Percentiles rank a stretch among this genome's conserved stretches.
phyloP scores from a whole-genome alignment of 1,140 invertebrate species.

The Nautilus pompilius region DNA sequence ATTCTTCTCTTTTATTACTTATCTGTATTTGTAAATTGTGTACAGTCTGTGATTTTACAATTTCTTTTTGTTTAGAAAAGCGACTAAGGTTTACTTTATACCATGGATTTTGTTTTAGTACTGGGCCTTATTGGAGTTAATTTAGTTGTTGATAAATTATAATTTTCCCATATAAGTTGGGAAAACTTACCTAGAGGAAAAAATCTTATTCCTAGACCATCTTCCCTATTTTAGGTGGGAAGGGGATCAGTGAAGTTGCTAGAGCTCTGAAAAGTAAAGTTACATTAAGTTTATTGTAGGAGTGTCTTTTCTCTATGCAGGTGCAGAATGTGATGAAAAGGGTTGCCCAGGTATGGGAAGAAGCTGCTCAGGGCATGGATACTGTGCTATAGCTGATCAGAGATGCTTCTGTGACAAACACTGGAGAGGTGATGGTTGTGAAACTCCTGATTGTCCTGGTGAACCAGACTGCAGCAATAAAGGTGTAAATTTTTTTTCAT shows the following conservation, averaged over 20 bases:
- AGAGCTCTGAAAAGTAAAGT: too few relatives aligned
- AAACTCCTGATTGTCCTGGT: conserved; percentile 33
- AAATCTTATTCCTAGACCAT: too few relatives aligned
- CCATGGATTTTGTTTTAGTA: too few relatives aligned
- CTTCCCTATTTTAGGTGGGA: too few relatives aligned
- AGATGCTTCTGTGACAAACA: conserved; percentile 31
- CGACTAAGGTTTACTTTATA: too few relatives aligned
- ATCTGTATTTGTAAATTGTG: neutral
- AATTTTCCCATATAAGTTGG: too few relatives aligned
- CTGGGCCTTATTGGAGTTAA: too few relatives aligned
- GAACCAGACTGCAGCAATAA: conserved; percentile 29
- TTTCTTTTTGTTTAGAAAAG: too few relatives aligned
- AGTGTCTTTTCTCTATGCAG: conserved; percentile 19
- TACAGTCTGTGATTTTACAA: too few relatives aligned
- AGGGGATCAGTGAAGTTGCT: neutral
- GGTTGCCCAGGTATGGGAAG: conserved; percentile 34
- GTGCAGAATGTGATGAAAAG: conserved; percentile 21
- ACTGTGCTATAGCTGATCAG: conserved; percentile 42
- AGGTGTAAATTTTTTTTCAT: conserved; percentile 20
- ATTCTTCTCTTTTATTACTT: neutral
- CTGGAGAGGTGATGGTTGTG: conserved; percentile 39
- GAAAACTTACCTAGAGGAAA: too few relatives aligned
- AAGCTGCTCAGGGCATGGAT: conserved; percentile 52
- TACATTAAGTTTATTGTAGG: too few relatives aligned
- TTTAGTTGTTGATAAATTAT: too few relatives aligned